Evolutionary conservation across 2,113 vertebrate genomes (phyloP).

Genomic region (Leucoraja erinaceus): DNA sequence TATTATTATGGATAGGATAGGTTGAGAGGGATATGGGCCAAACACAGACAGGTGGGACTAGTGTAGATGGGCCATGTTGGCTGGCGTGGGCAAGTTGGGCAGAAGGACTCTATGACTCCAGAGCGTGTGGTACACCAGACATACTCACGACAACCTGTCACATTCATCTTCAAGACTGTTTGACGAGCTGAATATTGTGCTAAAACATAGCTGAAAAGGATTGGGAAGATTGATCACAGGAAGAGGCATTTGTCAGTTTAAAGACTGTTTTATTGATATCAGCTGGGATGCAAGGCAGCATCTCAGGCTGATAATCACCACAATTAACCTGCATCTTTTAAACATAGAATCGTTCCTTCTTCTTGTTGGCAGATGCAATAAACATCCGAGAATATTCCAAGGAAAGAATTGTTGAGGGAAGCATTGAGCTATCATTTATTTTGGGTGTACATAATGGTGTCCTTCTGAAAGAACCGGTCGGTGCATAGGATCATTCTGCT

Average conservation of each 20-base stretch:
- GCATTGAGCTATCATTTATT: neutral
- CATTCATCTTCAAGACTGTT: neutral
- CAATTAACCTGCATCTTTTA: slow-evolving; percentile 26
- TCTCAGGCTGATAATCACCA: slow-evolving; percentile 22
- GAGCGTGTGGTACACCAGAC: neutral
- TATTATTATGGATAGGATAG: no score
- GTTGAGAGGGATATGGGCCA: no score
- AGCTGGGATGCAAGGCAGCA: slow-evolving; percentile 45
- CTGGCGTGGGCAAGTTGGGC: no score
- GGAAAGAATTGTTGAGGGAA: no score
- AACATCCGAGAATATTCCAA: neutral
- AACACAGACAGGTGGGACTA: no score
- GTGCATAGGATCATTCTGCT: neutral
- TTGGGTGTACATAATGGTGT: neutral
- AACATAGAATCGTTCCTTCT: neutral
- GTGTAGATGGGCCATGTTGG: no score
- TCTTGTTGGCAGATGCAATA: neutral
- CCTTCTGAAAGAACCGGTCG: neutral
- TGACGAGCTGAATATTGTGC: neutral
- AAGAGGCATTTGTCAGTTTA: slow-evolving; percentile 41
- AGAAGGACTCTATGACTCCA: no score
- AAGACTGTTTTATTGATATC: slow-evolving; percentile 43
- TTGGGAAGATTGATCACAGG: slow-evolving; percentile 47
- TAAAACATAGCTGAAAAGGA: neutral
- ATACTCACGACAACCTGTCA: neutral